A percentile compares a stretch with the other conserved stretches of the same genome.
Evolutionary conservation across 2,113 vertebrate genomes (phyloP).

Genomic region (Xiphophorus couchianus): DNA sequence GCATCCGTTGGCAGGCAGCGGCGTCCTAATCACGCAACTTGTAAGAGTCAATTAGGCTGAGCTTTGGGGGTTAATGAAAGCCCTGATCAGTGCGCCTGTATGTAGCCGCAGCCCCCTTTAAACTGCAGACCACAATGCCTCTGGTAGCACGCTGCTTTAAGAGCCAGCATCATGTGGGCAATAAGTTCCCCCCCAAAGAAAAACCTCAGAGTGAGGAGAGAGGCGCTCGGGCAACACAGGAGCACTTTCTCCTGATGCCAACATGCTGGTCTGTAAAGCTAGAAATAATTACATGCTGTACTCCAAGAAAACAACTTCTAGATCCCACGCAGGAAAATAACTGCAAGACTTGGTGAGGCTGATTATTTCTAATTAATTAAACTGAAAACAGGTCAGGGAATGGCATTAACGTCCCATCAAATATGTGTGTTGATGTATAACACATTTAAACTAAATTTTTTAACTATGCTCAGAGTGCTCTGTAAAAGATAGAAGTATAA

Average conservation of each 20-base stretch:
- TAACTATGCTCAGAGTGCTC: neutral
- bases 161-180: slow-evolving; percentile 62
- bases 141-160: slow-evolving; percentile 69
- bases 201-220: slow-evolving; percentile 36
- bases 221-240: neutral
- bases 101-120: slow-evolving; percentile 58
- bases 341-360: neutral
- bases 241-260: slow-evolving; percentile 24
- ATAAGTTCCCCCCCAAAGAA: slow-evolving; percentile 20
- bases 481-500: neutral
- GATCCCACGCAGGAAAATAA: neutral
- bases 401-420: neutral
- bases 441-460: neutral
- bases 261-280: slow-evolving; percentile 32
- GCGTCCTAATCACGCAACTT: slow-evolving; percentile 46
- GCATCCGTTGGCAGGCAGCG: slow-evolving; percentile 32
- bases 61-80: slow-evolving; percentile 61
- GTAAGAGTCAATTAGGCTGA: slow-evolving; percentile 55
- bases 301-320: slow-evolving; percentile 1
- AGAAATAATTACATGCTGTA: slow-evolving; percentile 19
- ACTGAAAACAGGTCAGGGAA: neutral
- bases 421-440: too few species aligned
- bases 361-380: neutral
- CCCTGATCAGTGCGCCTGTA: slow-evolving; percentile 39
- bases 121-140: slow-evolving; percentile 67